phyloP scores from a whole-genome alignment of 23 tunicate species.

The Halocynthia roretzi region DNA sequence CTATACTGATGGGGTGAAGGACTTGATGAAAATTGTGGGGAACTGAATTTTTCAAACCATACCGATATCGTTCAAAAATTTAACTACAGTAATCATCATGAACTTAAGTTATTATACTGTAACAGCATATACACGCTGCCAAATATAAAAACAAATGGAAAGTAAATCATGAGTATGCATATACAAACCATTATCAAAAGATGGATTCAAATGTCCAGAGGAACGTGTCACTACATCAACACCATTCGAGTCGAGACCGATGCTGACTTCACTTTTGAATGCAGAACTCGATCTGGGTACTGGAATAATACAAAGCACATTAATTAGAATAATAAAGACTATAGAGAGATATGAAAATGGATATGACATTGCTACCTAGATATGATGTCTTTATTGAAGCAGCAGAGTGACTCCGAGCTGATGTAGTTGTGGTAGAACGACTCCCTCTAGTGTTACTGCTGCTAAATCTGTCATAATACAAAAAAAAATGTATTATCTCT shows the following conservation, averaged over 20 bases:
- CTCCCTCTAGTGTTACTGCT: conserved; percentile 12
- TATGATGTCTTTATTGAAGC: conserved; percentile 19
- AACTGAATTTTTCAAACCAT: too few species aligned
- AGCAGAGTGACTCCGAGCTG: conserved; percentile 15
- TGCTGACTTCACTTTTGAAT: conserved; percentile 24
- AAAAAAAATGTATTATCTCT: too few species aligned
- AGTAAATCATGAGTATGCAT: too few species aligned
- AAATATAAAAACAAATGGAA: too few species aligned
- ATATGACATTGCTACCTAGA: not conserved
- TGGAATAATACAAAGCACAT: not conserved
- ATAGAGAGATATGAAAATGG: too few species aligned
- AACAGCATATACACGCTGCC: too few species aligned
- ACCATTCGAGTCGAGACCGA: conserved; percentile 22
- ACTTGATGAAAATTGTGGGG: too few species aligned
- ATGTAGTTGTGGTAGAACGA: conserved; percentile 10
- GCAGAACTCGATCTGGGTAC: conserved; percentile 8
- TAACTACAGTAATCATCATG: too few species aligned
- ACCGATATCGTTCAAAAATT: too few species aligned
- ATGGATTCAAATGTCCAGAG: not conserved
- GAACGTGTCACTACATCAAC: conserved; percentile 14
- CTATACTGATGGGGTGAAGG: too few species aligned
- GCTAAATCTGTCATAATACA: conserved; percentile 15
- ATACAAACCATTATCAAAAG: not conserved
- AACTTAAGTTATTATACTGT: too few species aligned
- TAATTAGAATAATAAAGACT: not conserved